Base-by-base conservation (phyloP, 2,888 invertebrate species). In the Synanthedon tipuliformis region DNA sequence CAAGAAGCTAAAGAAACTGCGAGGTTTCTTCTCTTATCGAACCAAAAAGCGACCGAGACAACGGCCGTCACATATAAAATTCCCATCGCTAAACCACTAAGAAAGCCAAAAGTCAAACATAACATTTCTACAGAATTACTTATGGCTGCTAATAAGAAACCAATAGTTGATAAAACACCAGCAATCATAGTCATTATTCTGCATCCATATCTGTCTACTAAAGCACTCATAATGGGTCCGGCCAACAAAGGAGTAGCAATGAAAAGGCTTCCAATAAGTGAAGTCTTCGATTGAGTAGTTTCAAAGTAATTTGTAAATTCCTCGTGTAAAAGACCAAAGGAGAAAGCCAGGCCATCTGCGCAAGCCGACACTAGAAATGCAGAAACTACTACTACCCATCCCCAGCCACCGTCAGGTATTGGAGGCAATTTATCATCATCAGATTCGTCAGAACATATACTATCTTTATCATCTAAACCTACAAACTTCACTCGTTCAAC, bases 1-100 rank as follows among this genome's bases (percentile, higher is more conserved):
- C 95, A 95, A 0, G 95, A 95, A 0, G 95, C 94, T 54, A 96
- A 82, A 5, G 96, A 94, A 1, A 95, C 95, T 2, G 96, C 96
- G 57, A 96, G 87, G 40, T 94, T 94, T 52, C 96, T 89, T 71
- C 92, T 92, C 71, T 94, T 94, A 66, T 96, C 95, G 68, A 97
- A 97, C 93, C 96, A 97, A 73, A 95, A 96, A 0, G 96, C 95
- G 48, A 97, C 94, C 48, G 94, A 93, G 0, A 96, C 96, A 3
- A 96, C 95, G 5, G 95, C 94, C 2, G 96, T 94, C 16, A 96
- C 95, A 72, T 95, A 96, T 62, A 94, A 91, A 55, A 95, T 83
- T 12, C 95, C 95, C 76, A 96, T 87, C 0, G 95, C 95, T 53
- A 95, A 73, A 0, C 96, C 96, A 50, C 95, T 92, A 50, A 95